Evolutionary conservation across 2,113 vertebrate genomes (phyloP).

Genomic region (Bungarus multicinctus): DNA sequence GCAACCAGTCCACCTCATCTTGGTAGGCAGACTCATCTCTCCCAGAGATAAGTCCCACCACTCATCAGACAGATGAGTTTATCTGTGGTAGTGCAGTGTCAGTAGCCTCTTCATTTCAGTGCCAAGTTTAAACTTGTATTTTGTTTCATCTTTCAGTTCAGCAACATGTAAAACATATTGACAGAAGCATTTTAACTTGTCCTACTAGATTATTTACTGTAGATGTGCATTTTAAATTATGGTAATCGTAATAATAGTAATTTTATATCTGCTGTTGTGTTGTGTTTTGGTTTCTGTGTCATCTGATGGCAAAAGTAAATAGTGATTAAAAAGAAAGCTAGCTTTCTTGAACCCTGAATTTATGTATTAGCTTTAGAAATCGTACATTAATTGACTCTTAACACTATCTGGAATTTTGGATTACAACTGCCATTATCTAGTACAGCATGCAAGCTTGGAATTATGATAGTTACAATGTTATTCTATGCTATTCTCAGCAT

Average conservation of each 20-base stretch:
- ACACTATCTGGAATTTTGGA: neutral
- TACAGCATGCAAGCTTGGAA: too few relatives aligned
- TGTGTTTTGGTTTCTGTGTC: neutral
- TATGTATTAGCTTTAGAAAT: neutral
- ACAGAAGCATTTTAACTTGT: neutral
- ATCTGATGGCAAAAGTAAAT: neutral
- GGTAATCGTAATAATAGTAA: neutral
- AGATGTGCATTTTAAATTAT: neutral
- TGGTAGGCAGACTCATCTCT: too few relatives aligned
- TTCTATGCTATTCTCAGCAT: neutral
- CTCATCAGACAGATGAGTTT: neutral
- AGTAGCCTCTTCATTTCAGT: neutral
- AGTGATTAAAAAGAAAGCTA: neutral
- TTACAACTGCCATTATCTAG: neutral
- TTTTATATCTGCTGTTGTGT: neutral
- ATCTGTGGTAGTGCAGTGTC: neutral
- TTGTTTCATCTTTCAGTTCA: neutral
- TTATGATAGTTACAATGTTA: neutral
- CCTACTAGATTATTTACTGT: neutral
- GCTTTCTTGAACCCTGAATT: neutral
- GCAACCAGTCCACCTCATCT: too few relatives aligned
- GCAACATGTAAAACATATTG: neutral
- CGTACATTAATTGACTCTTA: neutral
- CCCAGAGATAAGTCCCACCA: too few relatives aligned
- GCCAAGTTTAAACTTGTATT: neutral